Conservation (phyloP, 2,888 invertebrate genomes). For the Drosophila sordidula region DNA sequence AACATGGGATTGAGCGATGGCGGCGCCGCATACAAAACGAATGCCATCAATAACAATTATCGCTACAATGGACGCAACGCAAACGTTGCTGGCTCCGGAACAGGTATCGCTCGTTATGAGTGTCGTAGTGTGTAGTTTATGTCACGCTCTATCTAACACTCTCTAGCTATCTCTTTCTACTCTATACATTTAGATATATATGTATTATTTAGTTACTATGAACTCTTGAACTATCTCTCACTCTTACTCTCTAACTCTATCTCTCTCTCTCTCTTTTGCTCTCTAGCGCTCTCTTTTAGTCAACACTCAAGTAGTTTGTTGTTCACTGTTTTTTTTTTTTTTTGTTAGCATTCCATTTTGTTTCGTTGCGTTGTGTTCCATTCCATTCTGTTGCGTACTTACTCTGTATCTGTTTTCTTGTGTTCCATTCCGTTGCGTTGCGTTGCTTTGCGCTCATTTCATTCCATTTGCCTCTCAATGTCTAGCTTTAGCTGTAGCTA, state of each 20-base stretch:
- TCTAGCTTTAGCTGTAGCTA: constrained; percentile 44
- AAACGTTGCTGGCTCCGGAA: constrained; percentile 70
- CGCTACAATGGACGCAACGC: constrained; percentile 84
- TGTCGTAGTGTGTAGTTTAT: constrained; percentile 51
- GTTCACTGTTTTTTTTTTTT: constrained; percentile 28
- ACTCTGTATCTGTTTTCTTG: constrained; percentile 8
- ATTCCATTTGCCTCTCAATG: constrained; percentile 34
- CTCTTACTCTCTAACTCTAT: constrained; percentile 8
- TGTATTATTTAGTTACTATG: constrained; percentile 20
- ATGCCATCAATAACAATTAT: constrained; percentile 85
- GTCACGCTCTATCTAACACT: constrained; percentile 41
- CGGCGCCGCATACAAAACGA: constrained; percentile 79
- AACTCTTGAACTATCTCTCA: constrained; percentile 11
- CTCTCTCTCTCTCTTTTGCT: constrained; percentile 2
- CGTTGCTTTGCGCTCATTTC: constrained; percentile 31
- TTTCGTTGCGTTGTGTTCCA: constrained; percentile 36
- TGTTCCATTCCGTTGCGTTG: constrained; percentile 10
- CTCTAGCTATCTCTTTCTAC: constrained; percentile 31
- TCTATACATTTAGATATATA: constrained; percentile 14
- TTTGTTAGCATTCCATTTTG: constrained; percentile 1
- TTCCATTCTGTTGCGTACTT: constrained; percentile 21
- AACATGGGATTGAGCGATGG: constrained; percentile 48
- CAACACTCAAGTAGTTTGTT: constrained; percentile 32
- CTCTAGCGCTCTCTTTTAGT: not conserved
- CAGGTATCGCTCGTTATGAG: constrained; percentile 81